phyloP scores from a whole-genome alignment of 2,113 vertebrate genomes.

The Turdus rufiventris region DNA sequence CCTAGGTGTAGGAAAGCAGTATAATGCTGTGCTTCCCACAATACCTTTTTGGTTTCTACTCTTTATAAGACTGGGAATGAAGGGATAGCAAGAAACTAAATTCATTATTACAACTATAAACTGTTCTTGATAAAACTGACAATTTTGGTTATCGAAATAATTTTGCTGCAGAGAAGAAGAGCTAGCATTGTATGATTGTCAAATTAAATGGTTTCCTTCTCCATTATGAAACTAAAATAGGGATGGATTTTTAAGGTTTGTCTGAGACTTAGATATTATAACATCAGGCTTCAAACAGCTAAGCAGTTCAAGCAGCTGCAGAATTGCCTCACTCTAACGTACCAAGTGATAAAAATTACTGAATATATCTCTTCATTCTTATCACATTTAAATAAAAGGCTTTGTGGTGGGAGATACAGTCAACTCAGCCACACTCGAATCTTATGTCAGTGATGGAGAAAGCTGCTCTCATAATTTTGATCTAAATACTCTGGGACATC shows the following conservation, averaged over 20 bases:
- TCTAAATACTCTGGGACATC: not conserved
- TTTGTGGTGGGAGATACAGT: not conserved
- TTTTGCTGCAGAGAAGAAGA: not conserved
- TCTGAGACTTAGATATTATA: not conserved
- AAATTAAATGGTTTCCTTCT: not conserved
- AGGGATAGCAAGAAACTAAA: not conserved
- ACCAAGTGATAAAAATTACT: not conserved
- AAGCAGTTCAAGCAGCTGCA: not conserved
- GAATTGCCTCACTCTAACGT: not conserved
- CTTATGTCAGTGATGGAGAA: not conserved
- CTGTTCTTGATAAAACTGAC: not conserved
- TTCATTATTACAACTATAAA: not conserved
- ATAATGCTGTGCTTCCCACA: not conserved
- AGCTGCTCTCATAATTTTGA: not conserved
- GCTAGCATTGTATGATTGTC: not conserved
- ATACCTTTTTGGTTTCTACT: accelerated
- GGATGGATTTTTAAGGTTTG: not conserved
- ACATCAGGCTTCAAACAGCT: not conserved
- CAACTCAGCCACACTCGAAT: not conserved
- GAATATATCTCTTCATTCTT: not conserved
- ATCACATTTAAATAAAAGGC: not conserved
- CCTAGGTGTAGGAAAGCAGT: not conserved
- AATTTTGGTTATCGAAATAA: not conserved
- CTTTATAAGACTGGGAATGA: not conserved
- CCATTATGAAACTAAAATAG: not conserved